Evolutionary conservation across 2,888 invertebrate genomes (phyloP), one percentile per base, ranked within the genome.

Genomic region (Azorinus chamasolen): DNA sequence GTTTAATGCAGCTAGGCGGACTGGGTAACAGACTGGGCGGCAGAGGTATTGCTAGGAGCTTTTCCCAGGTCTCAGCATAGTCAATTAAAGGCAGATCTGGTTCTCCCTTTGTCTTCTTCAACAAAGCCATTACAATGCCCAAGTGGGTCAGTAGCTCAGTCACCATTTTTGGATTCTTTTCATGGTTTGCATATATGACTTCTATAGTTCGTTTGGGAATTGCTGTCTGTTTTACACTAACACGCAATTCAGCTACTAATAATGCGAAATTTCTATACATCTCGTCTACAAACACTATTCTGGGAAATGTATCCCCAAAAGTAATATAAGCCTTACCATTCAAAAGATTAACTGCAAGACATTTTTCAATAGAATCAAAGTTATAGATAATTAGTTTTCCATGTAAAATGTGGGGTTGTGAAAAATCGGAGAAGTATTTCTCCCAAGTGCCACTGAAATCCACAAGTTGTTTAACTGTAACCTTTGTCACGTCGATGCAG

Each of bases 261-360:
- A 50, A 51, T 10, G 68, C 70, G 51, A 72, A 83, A 20, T 75
- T 80, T 24, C 74, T 76, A 48, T 80, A 83, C 14, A 85, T 54
- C 62, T 85, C 83, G 69, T 85, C 85, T 18, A 58, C 69, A 50
- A 83, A 85, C 1, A 78, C 45, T 1, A 83, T 80, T 10, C 41
- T 45, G 27, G 80, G 80, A 27, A 85, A 62, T 2, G 43, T 16
- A 16, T 50, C 27, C 1, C 70, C 27, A 24, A 32, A 20, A 32
- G 4, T 32, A 10, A 85, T 63, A 45, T 70, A 65, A 8, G 55
- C 27, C 45, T 79, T 85, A 10, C 76, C 65, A 5, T 48, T 27
- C 0, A 82, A 20, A 14, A 85, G n/a, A 5, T 61, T 55, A 25
- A 66, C 27, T n/a, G 62, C 73, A 8, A 20, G n/a, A 0, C 80